Evolutionary conservation across 2,113 vertebrate species (phyloP), one percentile per base, ranked within the genome.

Genomic region (Chitala chitala): DNA sequence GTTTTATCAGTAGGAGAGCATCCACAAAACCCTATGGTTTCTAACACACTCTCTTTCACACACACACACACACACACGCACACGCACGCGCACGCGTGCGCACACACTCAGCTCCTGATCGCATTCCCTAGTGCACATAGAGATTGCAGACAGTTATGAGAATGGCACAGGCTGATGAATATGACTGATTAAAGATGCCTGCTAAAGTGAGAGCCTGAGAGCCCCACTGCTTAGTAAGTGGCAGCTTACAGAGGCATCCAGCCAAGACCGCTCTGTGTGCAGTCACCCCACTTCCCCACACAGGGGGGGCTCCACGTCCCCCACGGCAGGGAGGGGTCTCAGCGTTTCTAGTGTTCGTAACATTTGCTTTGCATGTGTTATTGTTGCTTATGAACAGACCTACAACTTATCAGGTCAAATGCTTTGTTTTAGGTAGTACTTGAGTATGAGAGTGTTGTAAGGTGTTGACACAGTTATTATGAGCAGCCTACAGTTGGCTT

Each of bases 101-200:
- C 5, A 9, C 0, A 15, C 29, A 12, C 61, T 73, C 74, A 50
- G 74, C 69, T 77, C 66, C 44, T 72, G 74, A 64, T 73, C 48
- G 33, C 74, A 31, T 75, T 56, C 72, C 56, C 66, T 75, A 56
- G 71, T 75, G 69, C 54, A 22, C 0, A n/a, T 17, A 22, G 54
- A 56, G 54, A 56, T 9, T 22, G 54, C 22, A 24, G 72, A 70
- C 54, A 74, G 72, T 64, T 56, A 7, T 55, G 59, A 71, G 69
- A 31, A 77, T 54, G 24, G 71, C 51, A 63, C 69, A 44, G 42
- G 59, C 76, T 77, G 71, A 53, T 71, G 75, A 63, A 58, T 64
- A 51, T 44, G 48, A 68, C 68, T 71, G 69, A 75, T 78, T 75
- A 78, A 36, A 56, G 10, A 0, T 74, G 76, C 61, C 44, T 74